Evolutionary conservation across 1,140 invertebrate genomes (phyloP), one percentile per base, ranked within the genome.

Genomic region (Sarcophaga bullata): DNA sequence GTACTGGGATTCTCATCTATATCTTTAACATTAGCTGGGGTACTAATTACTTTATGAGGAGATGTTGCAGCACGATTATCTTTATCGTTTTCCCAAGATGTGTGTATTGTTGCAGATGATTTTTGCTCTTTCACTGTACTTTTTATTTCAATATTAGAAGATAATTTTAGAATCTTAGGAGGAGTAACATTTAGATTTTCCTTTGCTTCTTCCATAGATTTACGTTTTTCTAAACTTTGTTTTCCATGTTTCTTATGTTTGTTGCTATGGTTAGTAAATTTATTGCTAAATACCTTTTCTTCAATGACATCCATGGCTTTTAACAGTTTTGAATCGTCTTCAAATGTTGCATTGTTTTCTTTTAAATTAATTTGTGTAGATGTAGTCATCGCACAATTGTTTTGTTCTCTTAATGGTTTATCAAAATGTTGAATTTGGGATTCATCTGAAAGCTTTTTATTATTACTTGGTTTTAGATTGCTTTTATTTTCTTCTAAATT

Each of bases 1-100:
- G 86, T 87, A 68, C 82, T 86, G 8, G 87, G 87, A 15, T 75
- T 50, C 47, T 86, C 85, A 8, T 50, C 82, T 17, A 48, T 11
- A 8, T 62, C 80, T 46, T 6, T 6, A 15, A 58, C 19, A 37
- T 76, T 82, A 6, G 81, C 54, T 9, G 73, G 81, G n/a, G 73
- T 80, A 49, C 76, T 49, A 5, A 83, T 78, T 15, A 3, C 6
- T 2, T 72, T 72, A 37, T 1, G 25, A 37, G 25, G 25, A 37
- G 25, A 37, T 37, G 25, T 37, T 37, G 4, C 4, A 37, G 25
- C 1, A 37, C 1, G 4, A 2, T 37, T 37, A 76, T 76, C 73
- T 17, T 6, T 49, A n/a, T 17, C 1, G 17, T 48, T 11, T 5
- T 76, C 73, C 3, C 15, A 76, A 8, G 73, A 48, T 76, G 49